Evolutionary conservation across 1,140 invertebrate genomes (phyloP).

Genomic region (Semibalanus balanoides): DNA sequence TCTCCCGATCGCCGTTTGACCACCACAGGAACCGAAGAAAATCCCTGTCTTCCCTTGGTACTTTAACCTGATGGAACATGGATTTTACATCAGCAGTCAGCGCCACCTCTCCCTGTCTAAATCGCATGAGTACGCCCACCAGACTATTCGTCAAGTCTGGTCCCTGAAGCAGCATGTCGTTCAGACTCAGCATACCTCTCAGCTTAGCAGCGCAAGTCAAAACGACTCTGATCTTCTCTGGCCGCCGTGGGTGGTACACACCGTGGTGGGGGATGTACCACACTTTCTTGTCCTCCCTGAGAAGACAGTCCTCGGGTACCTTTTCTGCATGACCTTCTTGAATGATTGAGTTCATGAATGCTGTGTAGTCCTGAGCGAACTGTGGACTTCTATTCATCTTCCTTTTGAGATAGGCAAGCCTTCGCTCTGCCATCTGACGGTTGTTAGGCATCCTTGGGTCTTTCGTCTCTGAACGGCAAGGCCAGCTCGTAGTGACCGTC

Average conservation of each 20-base stretch:
- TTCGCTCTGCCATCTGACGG: too few species aligned
- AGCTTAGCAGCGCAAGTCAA: slow-evolving; percentile 22
- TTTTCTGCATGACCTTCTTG: too few species aligned
- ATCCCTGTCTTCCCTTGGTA: neutral
- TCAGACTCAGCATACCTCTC: slow-evolving; percentile 19
- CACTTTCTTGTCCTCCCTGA: too few species aligned
- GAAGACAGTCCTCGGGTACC: too few species aligned
- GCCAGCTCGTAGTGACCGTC: too few species aligned
- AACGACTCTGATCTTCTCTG: slow-evolving; percentile 23
- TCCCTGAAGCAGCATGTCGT: slow-evolving; percentile 21
- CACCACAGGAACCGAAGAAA: slow-evolving; percentile 4
- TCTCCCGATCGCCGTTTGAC: neutral
- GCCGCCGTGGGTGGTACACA: slow-evolving; percentile 21
- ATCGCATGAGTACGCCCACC: slow-evolving; percentile 23
- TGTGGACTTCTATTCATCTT: too few species aligned
- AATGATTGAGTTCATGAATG: too few species aligned
- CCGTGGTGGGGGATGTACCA: slow-evolving; percentile 23
- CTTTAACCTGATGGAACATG: slow-evolving; percentile 23
- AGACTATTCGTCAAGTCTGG: slow-evolving; percentile 22
- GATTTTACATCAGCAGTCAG: slow-evolving; percentile 22
- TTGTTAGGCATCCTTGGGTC: too few species aligned
- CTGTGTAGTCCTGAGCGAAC: too few species aligned
- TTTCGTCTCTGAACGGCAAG: too few species aligned
- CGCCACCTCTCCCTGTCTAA: slow-evolving; percentile 20
- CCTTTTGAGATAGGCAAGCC: too few species aligned